Evolutionary conservation across 2,797 vertebrate genomes (phyloP), one percentile per base, ranked within the genome.

Genomic region (Cuniculus paca): DNA sequence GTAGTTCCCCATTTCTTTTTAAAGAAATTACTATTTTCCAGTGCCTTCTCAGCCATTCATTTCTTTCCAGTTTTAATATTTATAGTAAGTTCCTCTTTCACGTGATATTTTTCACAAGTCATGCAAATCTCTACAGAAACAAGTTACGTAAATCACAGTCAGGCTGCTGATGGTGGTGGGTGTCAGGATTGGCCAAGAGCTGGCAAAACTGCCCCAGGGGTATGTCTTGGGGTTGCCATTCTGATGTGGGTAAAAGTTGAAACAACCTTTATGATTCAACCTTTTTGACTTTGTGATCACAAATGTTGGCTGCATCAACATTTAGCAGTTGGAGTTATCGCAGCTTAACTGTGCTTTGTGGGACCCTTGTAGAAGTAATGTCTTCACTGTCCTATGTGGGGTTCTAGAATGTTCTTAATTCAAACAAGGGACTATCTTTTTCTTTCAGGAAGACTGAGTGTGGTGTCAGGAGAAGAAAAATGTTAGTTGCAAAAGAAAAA

Each of bases 101-200:
- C n/a, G 68, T 97, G 95, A 97, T 88, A 42, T 81, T 97, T 98
- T 97, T 96, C 58, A 90, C 92, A 77, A 97, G 88, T 91, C 78
- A 97, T 58, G 61, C 78, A 19, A n/a, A 94, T 98, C 97, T 97
- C 97, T 65, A 16, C 96, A 94, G 96, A 98, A 98, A 84, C 10
- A 1, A 72, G 84, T 97, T 98, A 82, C 39, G 0, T 70, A 28
- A 75, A 92, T 94, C 60, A 5, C 86, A 63, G 50, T 92, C 34
- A 6, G 70, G 65, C 5, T 93, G 39, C 97, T 95, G 97, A 97
- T 90, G 70, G 92, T 98, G 98, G 97, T 91, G 96, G 97, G 97
- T 82, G 2, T 42, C 17, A 65, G 94, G 95, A 97, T 97, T 97
- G 92, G 85, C 97, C 92, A 98, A 98, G 97, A 97, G 96, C 77